Evolutionary conservation across 2,888 invertebrate species (phyloP), one percentile per base, ranked within the genome.

Genomic region (Notocelia uddmanniana): DNA sequence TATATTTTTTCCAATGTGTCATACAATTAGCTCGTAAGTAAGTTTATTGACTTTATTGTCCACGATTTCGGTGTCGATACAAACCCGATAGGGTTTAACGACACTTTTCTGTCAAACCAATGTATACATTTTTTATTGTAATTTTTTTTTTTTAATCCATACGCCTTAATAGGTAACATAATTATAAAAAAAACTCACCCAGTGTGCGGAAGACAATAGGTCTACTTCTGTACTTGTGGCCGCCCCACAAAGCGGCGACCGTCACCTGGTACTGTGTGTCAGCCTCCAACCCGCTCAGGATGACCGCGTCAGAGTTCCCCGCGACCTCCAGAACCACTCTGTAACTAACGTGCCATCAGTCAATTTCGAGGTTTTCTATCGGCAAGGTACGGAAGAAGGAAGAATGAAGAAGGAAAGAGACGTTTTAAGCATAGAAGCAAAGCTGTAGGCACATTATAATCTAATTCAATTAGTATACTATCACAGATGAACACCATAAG

Each of bases 281-380:
- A 23, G 98, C 97, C 85, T 96, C 95, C 76, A 98, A 94, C 59
- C 97, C 96, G 85, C 96, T 97, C 85, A 98, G 92, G 77, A 97
- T 97, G 80, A 97, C 97, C 76, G 97, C 97, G 88, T 97, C 97
- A 75, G 97, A 97, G 93, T 97, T 97, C 79, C 97, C 97, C 81
- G 97, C 97, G 89, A 97, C 97, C 90, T 97, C 96, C 95, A 97
- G 95, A 94, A 97, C 97, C 95, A 97, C 97, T 96, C 97, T 97
- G 97, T 97, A 97, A 97, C 97, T 97, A 97, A 96, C 94, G 92
- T 85, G 81, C 85, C 82, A 92, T 95, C 93, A 95, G 95, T 95
- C 95, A 95, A 95, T 92, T 90, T 92, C 91, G 85, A 88, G 80
- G 91, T 84, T 85, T 83, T 89, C 83, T 83, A 83, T 83, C 83